phyloP scores from a whole-genome alignment of 2,113 vertebrate genomes.

The Prinia subflava region DNA sequence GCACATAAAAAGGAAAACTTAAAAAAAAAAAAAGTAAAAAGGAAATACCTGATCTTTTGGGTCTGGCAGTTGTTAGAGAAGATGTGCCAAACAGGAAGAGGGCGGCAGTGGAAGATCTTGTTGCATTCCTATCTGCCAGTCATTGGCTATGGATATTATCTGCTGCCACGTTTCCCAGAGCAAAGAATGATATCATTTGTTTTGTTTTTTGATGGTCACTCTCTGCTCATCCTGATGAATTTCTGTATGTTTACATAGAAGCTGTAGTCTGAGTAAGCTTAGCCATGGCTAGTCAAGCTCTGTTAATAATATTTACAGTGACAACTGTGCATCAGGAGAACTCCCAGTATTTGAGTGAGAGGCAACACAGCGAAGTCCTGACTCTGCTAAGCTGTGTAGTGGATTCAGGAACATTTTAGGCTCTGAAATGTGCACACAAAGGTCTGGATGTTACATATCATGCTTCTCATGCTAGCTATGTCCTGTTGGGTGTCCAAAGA shows the following conservation, averaged over 20 bases:
- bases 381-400: background rate
- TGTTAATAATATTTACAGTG: background rate
- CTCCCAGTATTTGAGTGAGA: background rate
- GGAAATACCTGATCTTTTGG: background rate
- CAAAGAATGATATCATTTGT: background rate
- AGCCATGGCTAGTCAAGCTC: background rate
- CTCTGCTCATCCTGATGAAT: background rate
- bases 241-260: background rate
- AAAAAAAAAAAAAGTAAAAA: background rate
- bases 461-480: background rate
- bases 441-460: background rate
- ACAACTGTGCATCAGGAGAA: background rate
- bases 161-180: background rate
- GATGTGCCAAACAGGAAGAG: background rate
- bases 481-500: background rate
- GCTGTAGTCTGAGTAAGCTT: background rate
- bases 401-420: background rate
- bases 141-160: background rate
- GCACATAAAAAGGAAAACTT: background rate
- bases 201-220: background rate
- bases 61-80: background rate
- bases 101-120: background rate
- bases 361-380: accelerated
- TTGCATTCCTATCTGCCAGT: background rate
- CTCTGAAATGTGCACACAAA: background rate